Percentiles rank a stretch among this genome's conserved stretches.
phyloP scores from a whole-genome alignment of 2,113 vertebrate species.

The Mastomys natalensis region DNA sequence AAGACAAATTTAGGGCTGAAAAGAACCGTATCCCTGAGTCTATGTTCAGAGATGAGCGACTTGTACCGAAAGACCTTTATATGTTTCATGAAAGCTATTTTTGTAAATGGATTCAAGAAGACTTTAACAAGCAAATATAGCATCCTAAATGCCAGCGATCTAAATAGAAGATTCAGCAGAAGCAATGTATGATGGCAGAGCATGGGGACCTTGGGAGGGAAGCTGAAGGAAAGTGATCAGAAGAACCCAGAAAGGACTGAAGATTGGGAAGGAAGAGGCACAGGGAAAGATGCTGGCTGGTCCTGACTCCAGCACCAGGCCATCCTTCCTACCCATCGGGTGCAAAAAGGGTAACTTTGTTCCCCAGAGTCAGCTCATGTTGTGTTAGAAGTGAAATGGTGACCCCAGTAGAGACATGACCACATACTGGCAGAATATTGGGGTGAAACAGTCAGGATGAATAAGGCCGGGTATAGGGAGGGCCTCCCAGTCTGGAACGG shows the following conservation, averaged over 20 bases:
- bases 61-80: not conserved
- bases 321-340: not conserved
- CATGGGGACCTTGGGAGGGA: constrained; percentile 12
- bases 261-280: not conserved
- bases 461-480: not conserved
- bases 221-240: not conserved
- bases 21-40: not conserved
- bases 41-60: not conserved
- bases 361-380: constrained; percentile 8
- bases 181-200: not conserved
- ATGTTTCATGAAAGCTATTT: constrained; percentile 58
- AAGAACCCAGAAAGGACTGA: not conserved
- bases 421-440: not conserved
- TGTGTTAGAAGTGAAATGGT: not conserved
- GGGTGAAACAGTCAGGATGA: not conserved
- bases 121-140: constrained; percentile 45
- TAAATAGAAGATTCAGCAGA: constrained; percentile 35
- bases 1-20: constrained; percentile 51
- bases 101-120: constrained; percentile 25
- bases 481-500: not conserved
- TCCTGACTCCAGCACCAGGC: not conserved
- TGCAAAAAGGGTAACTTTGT: not conserved
- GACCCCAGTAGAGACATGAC: not conserved
- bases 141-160: constrained; percentile 44
- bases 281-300: not conserved